A percentile compares a stretch with the other conserved stretches of the same genome.
phyloP scores from a whole-genome alignment of 1,140 invertebrate genomes.

The Lutraria rhynchaena region DNA sequence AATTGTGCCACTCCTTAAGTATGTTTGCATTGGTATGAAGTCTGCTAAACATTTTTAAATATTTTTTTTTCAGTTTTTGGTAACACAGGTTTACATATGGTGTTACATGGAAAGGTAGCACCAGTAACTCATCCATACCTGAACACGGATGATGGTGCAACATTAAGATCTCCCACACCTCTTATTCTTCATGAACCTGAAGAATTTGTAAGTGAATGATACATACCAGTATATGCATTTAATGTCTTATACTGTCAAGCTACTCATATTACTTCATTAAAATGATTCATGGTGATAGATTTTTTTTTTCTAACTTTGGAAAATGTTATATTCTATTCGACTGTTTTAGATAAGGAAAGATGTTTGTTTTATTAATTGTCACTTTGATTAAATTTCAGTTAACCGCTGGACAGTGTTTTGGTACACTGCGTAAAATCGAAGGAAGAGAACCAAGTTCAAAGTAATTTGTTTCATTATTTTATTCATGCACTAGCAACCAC shows the following conservation, averaged over 20 bases:
- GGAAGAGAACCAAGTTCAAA: constrained; percentile 72
- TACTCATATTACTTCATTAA: too few relatives aligned
- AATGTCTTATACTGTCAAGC: too few relatives aligned
- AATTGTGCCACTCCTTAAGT: too few relatives aligned
- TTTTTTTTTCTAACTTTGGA: neutral
- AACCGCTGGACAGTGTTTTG: constrained; percentile 78
- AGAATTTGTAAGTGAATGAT: constrained; percentile 30
- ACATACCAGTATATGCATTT: too few relatives aligned
- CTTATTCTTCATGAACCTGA: constrained; percentile 42
- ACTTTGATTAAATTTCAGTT: too few relatives aligned
- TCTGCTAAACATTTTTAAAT: too few relatives aligned
- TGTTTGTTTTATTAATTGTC: too few relatives aligned
- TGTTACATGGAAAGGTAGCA: constrained; percentile 77
- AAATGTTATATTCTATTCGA: too few relatives aligned
- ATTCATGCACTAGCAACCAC: neutral
- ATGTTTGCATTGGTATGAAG: too few relatives aligned
- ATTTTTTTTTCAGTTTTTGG: constrained; percentile 77
- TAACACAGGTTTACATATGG: constrained; percentile 78
- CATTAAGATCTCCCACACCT: constrained; percentile 66
- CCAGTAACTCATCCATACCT: constrained; percentile 71
- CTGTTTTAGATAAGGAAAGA: too few relatives aligned
- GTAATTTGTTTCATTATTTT: constrained; percentile 59
- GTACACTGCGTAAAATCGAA: constrained; percentile 75
- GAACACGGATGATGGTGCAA: constrained; percentile 50
- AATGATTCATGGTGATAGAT: neutral